A percentile compares a stretch with the other conserved stretches of the same genome.
phyloP scores from a whole-genome alignment of 2,888 invertebrate genomes.

The Orgyia antiqua region DNA sequence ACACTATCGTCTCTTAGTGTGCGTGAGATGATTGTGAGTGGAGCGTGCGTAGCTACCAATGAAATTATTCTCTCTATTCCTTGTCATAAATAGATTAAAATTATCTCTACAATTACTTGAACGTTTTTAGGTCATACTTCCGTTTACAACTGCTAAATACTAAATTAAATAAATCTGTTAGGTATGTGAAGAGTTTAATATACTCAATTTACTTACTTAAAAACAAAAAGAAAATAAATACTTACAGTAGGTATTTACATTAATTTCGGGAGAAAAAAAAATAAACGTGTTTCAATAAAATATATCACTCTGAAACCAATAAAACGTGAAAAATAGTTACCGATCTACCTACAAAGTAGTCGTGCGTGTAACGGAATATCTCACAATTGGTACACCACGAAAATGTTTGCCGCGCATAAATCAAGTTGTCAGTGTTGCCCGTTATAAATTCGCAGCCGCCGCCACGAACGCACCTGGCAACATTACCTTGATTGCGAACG shows the following conservation, averaged over 20 bases:
- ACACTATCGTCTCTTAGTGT: no score
- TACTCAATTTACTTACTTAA: no score
- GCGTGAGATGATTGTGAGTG: no score
- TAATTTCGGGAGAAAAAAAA: conserved; percentile 1
- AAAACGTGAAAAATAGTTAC: conserved; percentile 58
- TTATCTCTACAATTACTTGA: no score
- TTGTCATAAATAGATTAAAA: no score
- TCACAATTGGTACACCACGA: conserved; percentile 44
- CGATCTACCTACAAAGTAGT: conserved; percentile 40
- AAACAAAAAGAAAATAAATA: no score
- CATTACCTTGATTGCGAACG: conserved; percentile 69
- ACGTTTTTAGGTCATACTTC: no score
- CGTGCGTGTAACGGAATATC: conserved; percentile 54
- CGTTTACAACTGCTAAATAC: no score
- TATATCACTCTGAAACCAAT: conserved; percentile 47
- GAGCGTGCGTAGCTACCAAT: no score
- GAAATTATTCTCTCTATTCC: no score
- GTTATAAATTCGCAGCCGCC: conserved; percentile 66
- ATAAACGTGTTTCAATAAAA: conserved; percentile 22
- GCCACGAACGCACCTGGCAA: conserved; percentile 65
- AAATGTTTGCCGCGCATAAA: conserved; percentile 62
- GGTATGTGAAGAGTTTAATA: no score
- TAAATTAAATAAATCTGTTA: no score
- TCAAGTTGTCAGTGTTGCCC: conserved; percentile 67
- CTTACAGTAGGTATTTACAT: not conserved